Conservation (phyloP, 2,113 vertebrate species). For the Tragulus kanchil region DNA sequence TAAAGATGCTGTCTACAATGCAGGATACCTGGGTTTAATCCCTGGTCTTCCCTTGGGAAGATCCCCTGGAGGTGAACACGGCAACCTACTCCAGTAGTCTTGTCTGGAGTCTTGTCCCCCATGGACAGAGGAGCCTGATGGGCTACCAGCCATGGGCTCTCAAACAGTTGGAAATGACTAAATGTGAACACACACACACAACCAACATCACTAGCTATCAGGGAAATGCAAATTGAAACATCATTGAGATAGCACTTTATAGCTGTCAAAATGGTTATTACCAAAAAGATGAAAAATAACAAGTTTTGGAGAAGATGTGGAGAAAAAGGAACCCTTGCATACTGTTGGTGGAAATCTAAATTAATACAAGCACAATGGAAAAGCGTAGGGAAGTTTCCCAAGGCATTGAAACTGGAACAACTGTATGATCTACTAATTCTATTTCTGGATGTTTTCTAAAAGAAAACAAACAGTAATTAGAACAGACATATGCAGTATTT, state of each 20-base stretch:
- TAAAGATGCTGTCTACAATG: no score
- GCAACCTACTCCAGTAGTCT: neutral
- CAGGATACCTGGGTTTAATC: no score
- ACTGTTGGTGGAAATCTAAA: neutral
- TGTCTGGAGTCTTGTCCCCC: neutral
- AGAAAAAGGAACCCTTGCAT: neutral
- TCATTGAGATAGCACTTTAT: neutral
- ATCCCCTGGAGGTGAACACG: neutral
- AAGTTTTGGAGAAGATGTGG: neutral
- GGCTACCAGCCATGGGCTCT: neutral
- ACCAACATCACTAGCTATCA: neutral
- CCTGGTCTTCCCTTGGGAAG: no score
- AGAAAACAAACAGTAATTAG: neutral
- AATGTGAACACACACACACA: neutral
- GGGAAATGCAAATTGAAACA: neutral
- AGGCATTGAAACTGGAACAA: neutral
- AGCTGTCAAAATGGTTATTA: neutral
- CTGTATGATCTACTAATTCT: neutral
- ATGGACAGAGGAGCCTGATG: neutral
- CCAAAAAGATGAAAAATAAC: neutral
- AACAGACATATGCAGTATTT: neutral
- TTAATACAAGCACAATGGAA: neutral
- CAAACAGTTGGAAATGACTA: neutral
- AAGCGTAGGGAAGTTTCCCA: neutral
- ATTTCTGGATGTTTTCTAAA: neutral